These are phyloP conservation scores for Capreolus pygargus DNA, from an alignment of 2,113 vertebrate genomes.

Conservation along the genomic window DNA sequence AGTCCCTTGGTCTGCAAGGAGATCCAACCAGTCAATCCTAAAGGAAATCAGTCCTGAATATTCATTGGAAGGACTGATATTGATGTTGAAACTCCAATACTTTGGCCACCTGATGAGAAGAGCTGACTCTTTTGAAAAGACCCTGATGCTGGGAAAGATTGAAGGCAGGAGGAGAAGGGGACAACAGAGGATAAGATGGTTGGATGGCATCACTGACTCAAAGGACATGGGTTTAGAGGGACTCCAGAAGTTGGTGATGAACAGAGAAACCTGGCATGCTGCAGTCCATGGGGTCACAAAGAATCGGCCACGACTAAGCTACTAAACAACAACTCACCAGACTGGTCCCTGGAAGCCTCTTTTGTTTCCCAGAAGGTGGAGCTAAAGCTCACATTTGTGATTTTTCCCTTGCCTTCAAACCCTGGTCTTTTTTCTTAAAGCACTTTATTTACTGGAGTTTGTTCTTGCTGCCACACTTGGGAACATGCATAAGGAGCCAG, in stretches of 20 bases:
- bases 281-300: not conserved
- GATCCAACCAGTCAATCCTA: not conserved
- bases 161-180: not conserved
- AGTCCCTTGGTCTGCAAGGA: not conserved
- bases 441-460: not conserved
- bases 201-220: not conserved
- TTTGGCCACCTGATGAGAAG: not conserved
- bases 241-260: too few relatives aligned
- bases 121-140: not conserved
- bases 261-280: not conserved
- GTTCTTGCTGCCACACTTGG: not conserved
- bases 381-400: not conserved
- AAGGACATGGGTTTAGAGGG: not conserved
- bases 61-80: not conserved
- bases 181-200: not conserved
- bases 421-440: not conserved
- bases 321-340: not conserved
- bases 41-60: not conserved
- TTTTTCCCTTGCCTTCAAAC: not conserved
- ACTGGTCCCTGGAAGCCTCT: not conserved
- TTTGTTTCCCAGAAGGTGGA: not conserved
- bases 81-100: not conserved
- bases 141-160: not conserved
- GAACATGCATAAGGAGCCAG: not conserved
- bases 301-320: not conserved